phyloP scores from a whole-genome alignment of 2,888 invertebrate genomes.

The Allolobophora icterica region DNA sequence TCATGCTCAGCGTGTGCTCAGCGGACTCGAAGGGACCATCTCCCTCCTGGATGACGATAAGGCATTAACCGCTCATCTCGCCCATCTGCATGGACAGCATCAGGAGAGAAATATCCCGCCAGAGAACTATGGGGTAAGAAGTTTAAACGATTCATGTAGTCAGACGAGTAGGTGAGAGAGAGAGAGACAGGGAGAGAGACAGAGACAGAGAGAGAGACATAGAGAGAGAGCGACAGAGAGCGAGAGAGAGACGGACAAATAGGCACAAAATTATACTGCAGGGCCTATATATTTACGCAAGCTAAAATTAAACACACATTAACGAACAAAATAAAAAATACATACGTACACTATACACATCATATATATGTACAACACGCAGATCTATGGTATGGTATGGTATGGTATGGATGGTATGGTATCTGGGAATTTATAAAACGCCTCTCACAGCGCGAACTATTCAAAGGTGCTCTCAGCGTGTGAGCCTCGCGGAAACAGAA shows the following conservation, averaged over 20 bases:
- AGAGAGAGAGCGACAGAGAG: background rate
- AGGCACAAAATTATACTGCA: background rate
- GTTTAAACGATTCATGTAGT: background rate
- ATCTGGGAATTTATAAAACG: no score
- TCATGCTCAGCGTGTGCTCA: background rate
- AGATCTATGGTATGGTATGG: no score
- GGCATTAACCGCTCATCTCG: background rate
- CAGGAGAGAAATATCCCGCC: background rate
- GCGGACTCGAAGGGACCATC: background rate
- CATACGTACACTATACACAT: no score
- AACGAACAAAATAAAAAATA: no score
- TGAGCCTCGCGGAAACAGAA: no score
- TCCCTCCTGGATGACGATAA: background rate
- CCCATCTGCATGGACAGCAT: background rate
- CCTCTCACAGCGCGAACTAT: no score
- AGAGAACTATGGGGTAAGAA: background rate
- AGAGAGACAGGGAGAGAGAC: background rate
- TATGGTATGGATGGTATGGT: no score
- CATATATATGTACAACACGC: no score
- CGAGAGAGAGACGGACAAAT: background rate
- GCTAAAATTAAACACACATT: no score
- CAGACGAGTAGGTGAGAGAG: background rate
- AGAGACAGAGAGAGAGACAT: background rate
- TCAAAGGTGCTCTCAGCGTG: no score
- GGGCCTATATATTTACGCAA: no score